Evolutionary conservation across 2,113 vertebrate genomes (phyloP).

Genomic region (Peromyscus maniculatus): DNA sequence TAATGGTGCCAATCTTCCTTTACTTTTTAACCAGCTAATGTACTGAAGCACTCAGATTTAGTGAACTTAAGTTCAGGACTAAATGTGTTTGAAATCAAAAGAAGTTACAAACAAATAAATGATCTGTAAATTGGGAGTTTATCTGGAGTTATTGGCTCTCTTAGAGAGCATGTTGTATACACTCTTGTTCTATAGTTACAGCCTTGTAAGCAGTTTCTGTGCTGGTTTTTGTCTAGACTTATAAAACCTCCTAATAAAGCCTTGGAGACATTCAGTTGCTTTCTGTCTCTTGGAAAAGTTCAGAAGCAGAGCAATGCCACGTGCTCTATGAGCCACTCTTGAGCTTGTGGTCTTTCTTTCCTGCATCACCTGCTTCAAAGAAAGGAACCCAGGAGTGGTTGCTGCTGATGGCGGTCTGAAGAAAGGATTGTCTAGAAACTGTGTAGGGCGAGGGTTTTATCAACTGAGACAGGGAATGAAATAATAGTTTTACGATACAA

Average conservation of each 20-base stretch:
- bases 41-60: conserved; percentile 26
- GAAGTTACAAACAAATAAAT: conserved; percentile 70
- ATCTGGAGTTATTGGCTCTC: conserved; percentile 63
- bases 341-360: conserved; percentile 69
- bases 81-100: conserved; percentile 62
- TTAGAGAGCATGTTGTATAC: conserved; percentile 30
- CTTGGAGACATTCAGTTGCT: conserved; percentile 79
- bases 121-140: conserved; percentile 15
- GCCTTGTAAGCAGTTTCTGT: conserved; percentile 70
- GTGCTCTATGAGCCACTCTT: conserved; percentile 53
- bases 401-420: conserved; percentile 14
- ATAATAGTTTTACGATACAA: conserved; percentile 54
- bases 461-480: conserved; percentile 38
- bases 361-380: conserved; percentile 49
- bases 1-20: neutral
- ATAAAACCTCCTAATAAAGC: conserved; percentile 82
- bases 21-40: neutral
- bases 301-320: conserved; percentile 47
- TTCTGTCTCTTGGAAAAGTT: conserved; percentile 79
- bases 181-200: conserved; percentile 55
- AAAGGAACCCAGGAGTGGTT: conserved; percentile 46
- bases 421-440: conserved; percentile 59
- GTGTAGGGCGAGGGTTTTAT: conserved; percentile 44
- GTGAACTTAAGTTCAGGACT: conserved; percentile 49
- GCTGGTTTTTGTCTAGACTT: conserved; percentile 83